Evolutionary conservation across 2,113 vertebrate genomes (phyloP), one percentile per base, ranked within the genome.

Genomic region (Cyprinodon tularosa): DNA sequence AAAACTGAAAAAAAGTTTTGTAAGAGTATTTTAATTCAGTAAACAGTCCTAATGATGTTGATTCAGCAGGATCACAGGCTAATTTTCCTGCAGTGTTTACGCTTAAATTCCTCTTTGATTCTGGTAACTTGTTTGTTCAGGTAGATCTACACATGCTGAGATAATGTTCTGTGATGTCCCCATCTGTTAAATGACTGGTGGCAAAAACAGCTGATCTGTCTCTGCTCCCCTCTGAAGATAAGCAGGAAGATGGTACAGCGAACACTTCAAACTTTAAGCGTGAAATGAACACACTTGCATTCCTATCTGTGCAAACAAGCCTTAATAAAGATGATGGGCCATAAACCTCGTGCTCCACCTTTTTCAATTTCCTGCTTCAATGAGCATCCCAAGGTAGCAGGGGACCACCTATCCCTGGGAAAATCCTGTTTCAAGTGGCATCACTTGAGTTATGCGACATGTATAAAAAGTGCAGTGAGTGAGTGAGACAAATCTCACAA

Each of bases 341-440:
- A 82, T 89, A 89, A 92, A 93, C 89, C 84, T 76, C 50, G 42
- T 48, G 62, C 74, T 80, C 76, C 81, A 80, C 81, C 47, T 86
- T 92, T 94, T 74, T 94, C 88, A 93, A 94, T 94, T 94, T 94
- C 77, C 89, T 86, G 88, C 92, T 82, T 86, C 76, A 42, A 64
- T 86, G 92, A 88, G 74, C 90, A 89, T 83, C 85, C 86, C 71
- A 74, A 81, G 71, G 84, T 80, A 79, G 66, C 86, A 71, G 64
- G 86, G 76, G 90, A 81, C 67, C 76, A 78, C 85, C 86, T 85
- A 72, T 87, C 76, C 65, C 59, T 64, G 45, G 81, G 88, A 92
- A 90, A 85, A 87, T 83, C 84, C 83, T 76, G 82, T 4, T 78
- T 62, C 78, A 85, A 85, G 71, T 83, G 85, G 84, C 80, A 88